A percentile compares a stretch with the other conserved stretches of the same genome.
Conservation (phyloP, 2,888 invertebrate genomes). For the Drosophila recens region DNA sequence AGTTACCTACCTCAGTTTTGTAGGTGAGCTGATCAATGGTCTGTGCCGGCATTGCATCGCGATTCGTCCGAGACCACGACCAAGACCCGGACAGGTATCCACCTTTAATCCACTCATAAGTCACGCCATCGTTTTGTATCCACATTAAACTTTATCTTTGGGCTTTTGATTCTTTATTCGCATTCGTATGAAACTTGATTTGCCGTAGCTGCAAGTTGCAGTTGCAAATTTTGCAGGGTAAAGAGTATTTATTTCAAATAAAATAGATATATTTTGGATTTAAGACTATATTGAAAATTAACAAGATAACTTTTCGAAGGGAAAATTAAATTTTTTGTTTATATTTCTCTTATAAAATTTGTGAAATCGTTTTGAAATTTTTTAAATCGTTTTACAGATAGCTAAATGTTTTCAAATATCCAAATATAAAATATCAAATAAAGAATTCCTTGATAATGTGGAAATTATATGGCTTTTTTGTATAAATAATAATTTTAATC, state of each 20-base stretch:
- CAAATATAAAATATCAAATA: too few species aligned
- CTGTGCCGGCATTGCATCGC: constrained; percentile 29
- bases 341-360: too few species aligned
- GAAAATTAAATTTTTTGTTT: too few species aligned
- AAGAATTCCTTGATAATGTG: too few species aligned
- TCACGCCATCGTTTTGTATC: constrained; percentile 60
- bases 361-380: too few species aligned
- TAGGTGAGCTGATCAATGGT: constrained; percentile 46
- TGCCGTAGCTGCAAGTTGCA: not conserved
- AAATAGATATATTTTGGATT: too few species aligned
- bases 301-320: too few species aligned
- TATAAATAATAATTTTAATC: not conserved
- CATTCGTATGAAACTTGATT: not conserved
- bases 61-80: constrained; percentile 1
- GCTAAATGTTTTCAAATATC: too few species aligned
- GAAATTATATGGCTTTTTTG: too few species aligned
- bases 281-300: too few species aligned
- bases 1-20: constrained; percentile 51
- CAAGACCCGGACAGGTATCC: constrained; percentile 40
- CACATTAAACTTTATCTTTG: constrained; percentile 17
- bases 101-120: constrained; percentile 70
- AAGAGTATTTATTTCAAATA: too few species aligned
- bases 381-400: too few species aligned
- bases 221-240: not conserved
- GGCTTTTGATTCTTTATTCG: not conserved